A percentile compares a stretch with the other conserved stretches of the same genome.
Evolutionary conservation across 2,113 vertebrate genomes (phyloP).

Genomic region (Zapornia atra): DNA sequence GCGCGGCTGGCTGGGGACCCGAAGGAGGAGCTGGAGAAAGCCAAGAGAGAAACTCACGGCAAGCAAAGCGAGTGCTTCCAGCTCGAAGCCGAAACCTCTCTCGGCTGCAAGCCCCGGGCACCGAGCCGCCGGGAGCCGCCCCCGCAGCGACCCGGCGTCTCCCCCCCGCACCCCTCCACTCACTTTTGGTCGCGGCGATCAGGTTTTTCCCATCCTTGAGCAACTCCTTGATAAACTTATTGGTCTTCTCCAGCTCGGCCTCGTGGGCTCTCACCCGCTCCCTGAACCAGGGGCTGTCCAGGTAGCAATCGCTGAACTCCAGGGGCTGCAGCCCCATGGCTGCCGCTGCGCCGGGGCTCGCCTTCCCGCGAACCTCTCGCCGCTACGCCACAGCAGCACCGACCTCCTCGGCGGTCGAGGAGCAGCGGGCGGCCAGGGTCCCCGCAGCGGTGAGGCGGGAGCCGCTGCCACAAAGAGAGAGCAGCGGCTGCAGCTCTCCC

Average conservation of each 20-base stretch:
- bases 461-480: not conserved
- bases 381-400: not conserved
- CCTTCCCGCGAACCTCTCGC: not conserved
- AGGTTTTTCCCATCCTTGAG: constrained; percentile 98
- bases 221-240: constrained; percentile 96
- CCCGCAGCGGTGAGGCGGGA: not conserved
- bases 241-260: constrained; percentile 94
- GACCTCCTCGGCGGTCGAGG: not conserved
- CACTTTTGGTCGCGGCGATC: constrained; percentile 94
- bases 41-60: accelerated
- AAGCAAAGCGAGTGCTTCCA: not conserved
- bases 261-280: constrained; percentile 92
- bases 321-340: constrained; percentile 94
- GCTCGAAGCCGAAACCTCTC: not conserved
- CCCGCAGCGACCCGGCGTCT: not conserved
- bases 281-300: constrained; percentile 93
- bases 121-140: not conserved
- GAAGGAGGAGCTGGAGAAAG: not conserved
- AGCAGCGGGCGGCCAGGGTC: too few species aligned
- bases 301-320: constrained; percentile 97
- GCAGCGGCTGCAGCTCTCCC: not conserved
- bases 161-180: constrained; percentile 47
- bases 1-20: not conserved
- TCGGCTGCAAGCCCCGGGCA: not conserved
- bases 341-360: not conserved